Evolutionary conservation across 2,113 vertebrate genomes (phyloP).

Genomic region (Fregata magnificens): DNA sequence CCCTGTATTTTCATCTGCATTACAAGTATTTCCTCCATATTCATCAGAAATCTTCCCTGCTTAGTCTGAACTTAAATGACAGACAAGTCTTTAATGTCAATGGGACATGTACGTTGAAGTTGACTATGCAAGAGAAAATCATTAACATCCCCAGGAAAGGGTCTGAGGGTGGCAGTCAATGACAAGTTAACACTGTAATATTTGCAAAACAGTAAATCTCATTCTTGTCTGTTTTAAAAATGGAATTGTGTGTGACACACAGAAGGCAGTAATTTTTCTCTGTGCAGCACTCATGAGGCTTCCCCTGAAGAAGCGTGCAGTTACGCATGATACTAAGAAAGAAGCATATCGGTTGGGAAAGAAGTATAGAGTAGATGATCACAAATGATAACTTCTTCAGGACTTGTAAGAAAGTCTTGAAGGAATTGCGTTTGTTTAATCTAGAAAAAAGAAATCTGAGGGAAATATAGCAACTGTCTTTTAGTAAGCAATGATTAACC

Average conservation of each 20-base stretch:
- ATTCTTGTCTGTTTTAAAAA: neutral
- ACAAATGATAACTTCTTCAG: neutral
- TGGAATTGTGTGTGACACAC: neutral
- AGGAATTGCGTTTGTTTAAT: neutral
- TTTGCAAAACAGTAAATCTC: neutral
- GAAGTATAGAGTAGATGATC: neutral
- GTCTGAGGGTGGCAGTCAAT: slow-evolving; percentile 4
- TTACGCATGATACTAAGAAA: accelerated
- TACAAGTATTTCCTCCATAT: neutral
- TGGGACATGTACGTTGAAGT: neutral
- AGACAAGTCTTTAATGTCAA: neutral
- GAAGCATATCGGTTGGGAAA: neutral
- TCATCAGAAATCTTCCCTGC: neutral
- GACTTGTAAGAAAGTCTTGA: neutral
- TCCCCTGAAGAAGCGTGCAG: neutral
- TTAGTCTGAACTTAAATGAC: neutral
- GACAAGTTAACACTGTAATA: neutral
- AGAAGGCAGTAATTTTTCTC: neutral
- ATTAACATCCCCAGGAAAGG: neutral
- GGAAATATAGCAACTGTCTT: neutral
- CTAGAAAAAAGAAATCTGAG: neutral
- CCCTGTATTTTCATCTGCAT: neutral
- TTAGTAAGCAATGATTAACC: neutral
- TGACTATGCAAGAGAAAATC: neutral
- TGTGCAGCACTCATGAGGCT: neutral